A percentile compares a stretch with the other conserved stretches of the same genome.
phyloP scores from a whole-genome alignment of 2,113 vertebrate genomes.

The Cavia aperea region DNA sequence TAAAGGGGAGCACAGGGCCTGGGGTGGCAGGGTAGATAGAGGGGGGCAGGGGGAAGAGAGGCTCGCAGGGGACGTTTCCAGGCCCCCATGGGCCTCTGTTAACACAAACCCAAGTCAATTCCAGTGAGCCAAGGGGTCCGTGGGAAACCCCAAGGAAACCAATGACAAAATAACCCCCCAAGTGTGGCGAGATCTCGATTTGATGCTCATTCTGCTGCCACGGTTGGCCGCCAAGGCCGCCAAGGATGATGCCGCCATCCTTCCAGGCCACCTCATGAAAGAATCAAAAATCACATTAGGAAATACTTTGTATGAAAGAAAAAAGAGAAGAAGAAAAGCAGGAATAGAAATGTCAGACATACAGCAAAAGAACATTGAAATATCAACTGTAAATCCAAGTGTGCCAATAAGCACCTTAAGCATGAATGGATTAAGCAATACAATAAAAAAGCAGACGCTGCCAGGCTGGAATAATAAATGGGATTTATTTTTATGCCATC shows the following conservation, averaged over 20 bases:
- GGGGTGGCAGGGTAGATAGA: too few relatives aligned
- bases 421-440: neutral
- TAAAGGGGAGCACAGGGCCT: too few relatives aligned
- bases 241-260: neutral
- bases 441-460: neutral
- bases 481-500: neutral
- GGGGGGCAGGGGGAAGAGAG: neutral
- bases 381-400: too few relatives aligned
- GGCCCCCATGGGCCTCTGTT: neutral
- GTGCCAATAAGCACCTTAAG: neutral
- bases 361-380: neutral
- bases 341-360: neutral
- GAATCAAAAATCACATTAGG: neutral
- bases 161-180: neutral
- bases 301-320: neutral
- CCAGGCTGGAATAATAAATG: neutral
- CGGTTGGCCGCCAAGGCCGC: too few relatives aligned
- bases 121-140: neutral
- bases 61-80: neutral
- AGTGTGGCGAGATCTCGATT: neutral
- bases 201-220: too few relatives aligned
- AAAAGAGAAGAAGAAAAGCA: too few relatives aligned
- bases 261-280: neutral
- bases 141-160: neutral
- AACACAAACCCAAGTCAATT: neutral